phyloP scores from a whole-genome alignment of 1,140 invertebrate species.

The Hycleus phaleratus region DNA sequence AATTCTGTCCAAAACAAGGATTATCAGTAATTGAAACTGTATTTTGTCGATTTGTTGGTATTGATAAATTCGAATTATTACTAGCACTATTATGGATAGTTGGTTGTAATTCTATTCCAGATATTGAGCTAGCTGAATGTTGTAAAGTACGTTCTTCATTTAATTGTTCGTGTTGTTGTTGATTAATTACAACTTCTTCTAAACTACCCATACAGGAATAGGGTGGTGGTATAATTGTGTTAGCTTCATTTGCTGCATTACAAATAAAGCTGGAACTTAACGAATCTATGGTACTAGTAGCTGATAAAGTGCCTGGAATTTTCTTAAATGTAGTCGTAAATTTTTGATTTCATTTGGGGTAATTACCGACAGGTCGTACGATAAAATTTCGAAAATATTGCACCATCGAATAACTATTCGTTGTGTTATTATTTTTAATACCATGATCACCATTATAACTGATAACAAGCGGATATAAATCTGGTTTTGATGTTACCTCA shows the following conservation, averaged over 20 bases:
- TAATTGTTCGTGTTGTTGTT: constrained; percentile 1
- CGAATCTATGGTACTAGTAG: constrained; percentile 72
- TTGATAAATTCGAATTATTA: constrained; percentile 9
- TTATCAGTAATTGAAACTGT: constrained; percentile 25
- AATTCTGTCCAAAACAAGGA: constrained; percentile 23
- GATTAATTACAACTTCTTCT: constrained; percentile 48
- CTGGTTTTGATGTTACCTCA: constrained; percentile 78
- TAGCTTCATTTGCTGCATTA: constrained; percentile 70
- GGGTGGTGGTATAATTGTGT: constrained; percentile 69
- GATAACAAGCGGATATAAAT: constrained; percentile 74
- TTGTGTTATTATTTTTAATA: constrained; percentile 54
- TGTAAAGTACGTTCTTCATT: constrained; percentile 5
- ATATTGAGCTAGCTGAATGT: constrained; percentile 20
- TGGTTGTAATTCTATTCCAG: constrained; percentile 17
- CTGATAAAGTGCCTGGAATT: constrained; percentile 59
- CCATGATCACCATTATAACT: constrained; percentile 57
- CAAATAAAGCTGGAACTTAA: constrained; percentile 76
- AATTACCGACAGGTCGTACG: constrained; percentile 53
- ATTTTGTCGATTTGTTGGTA: constrained; percentile 12
- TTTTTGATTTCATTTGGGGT: background rate
- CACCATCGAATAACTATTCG: constrained; percentile 69
- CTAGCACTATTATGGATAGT: constrained; percentile 6
- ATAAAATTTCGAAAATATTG: constrained; percentile 73
- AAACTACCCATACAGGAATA: constrained; percentile 65
- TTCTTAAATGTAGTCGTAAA: background rate